phyloP scores from a whole-genome alignment of 1,140 invertebrate species.

The Gryllus bimaculatus region DNA sequence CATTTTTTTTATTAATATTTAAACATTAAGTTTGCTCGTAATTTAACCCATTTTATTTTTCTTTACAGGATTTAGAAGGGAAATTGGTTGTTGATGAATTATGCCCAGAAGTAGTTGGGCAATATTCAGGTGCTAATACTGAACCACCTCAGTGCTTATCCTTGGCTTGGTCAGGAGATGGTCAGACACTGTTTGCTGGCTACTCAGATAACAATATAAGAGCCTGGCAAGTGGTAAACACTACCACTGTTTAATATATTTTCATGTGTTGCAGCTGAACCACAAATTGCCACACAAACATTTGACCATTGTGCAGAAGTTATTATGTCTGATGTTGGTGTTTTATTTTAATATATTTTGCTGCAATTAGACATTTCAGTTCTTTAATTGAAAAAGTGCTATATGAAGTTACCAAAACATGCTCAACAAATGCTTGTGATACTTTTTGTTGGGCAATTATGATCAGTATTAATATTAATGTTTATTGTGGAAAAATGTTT shows the following conservation, averaged over 20 bases:
- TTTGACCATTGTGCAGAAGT: no score
- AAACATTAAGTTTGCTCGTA: background rate
- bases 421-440: no score
- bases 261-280: background rate
- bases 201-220: slow-evolving; percentile 97
- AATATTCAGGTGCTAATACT: slow-evolving; percentile 57
- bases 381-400: background rate
- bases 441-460: no score
- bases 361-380: background rate
- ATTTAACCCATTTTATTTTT: background rate
- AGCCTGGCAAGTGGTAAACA: slow-evolving; percentile 83
- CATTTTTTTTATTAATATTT: background rate
- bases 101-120: slow-evolving; percentile 78
- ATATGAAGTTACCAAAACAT: no score
- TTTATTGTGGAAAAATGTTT: no score
- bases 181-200: slow-evolving; percentile 97
- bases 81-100: slow-evolving; percentile 99
- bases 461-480: no score
- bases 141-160: slow-evolving; percentile 94
- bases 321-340: background rate
- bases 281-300: no score
- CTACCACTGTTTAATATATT: background rate
- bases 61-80: slow-evolving; percentile 83
- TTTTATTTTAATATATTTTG: background rate
- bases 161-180: slow-evolving; percentile 97